Evolutionary conservation across 2,888 invertebrate species (phyloP).

Genomic region (Drosophila leonis): DNA sequence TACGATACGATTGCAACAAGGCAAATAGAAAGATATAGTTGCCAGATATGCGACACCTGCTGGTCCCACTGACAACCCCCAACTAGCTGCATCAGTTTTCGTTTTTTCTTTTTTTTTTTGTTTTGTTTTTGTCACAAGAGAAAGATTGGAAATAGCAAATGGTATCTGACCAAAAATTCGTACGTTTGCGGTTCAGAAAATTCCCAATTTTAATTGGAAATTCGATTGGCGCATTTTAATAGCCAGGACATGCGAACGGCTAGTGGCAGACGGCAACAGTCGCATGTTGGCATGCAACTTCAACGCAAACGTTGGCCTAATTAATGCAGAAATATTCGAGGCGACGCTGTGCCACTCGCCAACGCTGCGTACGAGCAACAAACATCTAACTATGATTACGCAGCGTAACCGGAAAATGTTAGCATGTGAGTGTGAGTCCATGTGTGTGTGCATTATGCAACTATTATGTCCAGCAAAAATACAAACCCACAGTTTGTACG

Average conservation of each 20-base stretch:
- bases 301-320: constrained; percentile 53
- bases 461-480: constrained; percentile 25
- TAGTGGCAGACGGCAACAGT: background rate
- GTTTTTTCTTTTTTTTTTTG: background rate
- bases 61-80: background rate
- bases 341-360: constrained; percentile 18
- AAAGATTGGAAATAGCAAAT: constrained; percentile 44
- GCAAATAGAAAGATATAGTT: constrained; percentile 5
- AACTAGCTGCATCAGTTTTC: background rate
- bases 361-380: constrained; percentile 71
- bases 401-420: constrained; percentile 32
- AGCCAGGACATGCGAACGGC: constrained; percentile 28
- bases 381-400: constrained; percentile 19
- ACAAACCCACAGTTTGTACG: constrained; percentile 49
- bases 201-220: constrained; percentile 67
- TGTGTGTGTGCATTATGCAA: constrained; percentile 8
- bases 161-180: constrained; percentile 45
- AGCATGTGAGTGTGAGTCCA: background rate
- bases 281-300: constrained; percentile 58
- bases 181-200: constrained; percentile 57
- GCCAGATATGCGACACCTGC: constrained; percentile 46
- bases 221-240: constrained; percentile 66
- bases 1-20: constrained; percentile 53
- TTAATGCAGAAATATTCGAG: constrained; percentile 62
- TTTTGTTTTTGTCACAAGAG: background rate